Evolutionary conservation across 2,888 invertebrate genomes (phyloP).

Genomic region (Tricholauxania praeusta): DNA sequence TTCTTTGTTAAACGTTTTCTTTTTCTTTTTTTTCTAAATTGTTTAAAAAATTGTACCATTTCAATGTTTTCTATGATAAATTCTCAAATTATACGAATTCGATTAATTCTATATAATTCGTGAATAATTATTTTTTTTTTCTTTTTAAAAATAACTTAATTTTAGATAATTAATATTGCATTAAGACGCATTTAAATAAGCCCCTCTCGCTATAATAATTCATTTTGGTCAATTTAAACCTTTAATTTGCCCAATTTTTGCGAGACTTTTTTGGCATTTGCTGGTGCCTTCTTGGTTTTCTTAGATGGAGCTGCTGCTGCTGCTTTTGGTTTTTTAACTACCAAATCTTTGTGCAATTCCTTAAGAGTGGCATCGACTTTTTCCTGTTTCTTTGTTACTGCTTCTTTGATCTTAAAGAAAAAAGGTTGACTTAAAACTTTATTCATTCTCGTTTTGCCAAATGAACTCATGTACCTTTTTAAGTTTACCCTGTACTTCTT

Average conservation of each 20-base stretch:
- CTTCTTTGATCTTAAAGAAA: conserved; percentile 62
- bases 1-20: too few species aligned
- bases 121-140: neutral
- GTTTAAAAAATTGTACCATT: conserved; percentile 14
- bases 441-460: neutral
- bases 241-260: conserved; percentile 62
- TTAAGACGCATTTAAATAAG: neutral
- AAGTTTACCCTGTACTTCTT: conserved; percentile 65
- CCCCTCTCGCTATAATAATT: neutral
- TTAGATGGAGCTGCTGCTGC: conserved; percentile 50
- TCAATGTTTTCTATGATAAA: neutral
- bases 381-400: conserved; percentile 63
- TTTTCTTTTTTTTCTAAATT: conserved; percentile 1
- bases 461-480: conserved; percentile 59
- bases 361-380: conserved; percentile 64
- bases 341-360: conserved; percentile 65
- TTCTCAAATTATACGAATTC: neutral
- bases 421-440: neutral
- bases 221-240: conserved; percentile 49
- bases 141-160: conserved; percentile 13
- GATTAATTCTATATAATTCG: neutral
- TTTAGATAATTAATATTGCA: conserved; percentile 6
- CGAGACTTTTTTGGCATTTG: conserved; percentile 60
- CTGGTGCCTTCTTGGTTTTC: conserved; percentile 58
- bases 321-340: conserved; percentile 62